Evolutionary conservation across 2,797 vertebrate genomes (phyloP).

Genomic region (Steatocranus sp.): DNA sequence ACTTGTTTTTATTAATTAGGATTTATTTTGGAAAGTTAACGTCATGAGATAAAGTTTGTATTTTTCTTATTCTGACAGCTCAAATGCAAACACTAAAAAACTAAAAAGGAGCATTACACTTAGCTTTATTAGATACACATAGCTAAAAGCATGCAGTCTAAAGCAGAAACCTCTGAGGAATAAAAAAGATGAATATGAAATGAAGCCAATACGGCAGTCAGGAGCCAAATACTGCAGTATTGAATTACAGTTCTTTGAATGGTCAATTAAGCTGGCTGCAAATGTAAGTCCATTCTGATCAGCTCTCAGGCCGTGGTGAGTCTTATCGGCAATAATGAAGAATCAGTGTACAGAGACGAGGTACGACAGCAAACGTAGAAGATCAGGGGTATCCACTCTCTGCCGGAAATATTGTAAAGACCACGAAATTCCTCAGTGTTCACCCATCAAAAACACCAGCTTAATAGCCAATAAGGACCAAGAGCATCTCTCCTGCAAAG

Average conservation of each 20-base stretch:
- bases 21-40: background rate
- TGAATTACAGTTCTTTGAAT: background rate
- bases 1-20: background rate
- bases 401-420: background rate
- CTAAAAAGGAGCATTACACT: background rate
- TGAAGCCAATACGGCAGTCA: background rate
- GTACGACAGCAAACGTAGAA: accelerated
- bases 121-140: background rate
- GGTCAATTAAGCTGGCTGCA: background rate
- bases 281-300: background rate
- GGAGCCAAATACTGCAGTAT: background rate
- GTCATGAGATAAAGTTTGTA: background rate
- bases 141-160: background rate
- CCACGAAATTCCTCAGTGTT: background rate
- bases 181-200: background rate
- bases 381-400: background rate
- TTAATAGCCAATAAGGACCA: background rate
- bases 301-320: accelerated
- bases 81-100: background rate
- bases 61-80: background rate
- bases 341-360: background rate
- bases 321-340: accelerated
- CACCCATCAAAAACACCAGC: background rate
- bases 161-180: background rate
- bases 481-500: background rate